Evolutionary conservation across 2,888 invertebrate species (phyloP), one percentile per base, ranked within the genome.

Genomic region (Cataglyphis albicans): DNA sequence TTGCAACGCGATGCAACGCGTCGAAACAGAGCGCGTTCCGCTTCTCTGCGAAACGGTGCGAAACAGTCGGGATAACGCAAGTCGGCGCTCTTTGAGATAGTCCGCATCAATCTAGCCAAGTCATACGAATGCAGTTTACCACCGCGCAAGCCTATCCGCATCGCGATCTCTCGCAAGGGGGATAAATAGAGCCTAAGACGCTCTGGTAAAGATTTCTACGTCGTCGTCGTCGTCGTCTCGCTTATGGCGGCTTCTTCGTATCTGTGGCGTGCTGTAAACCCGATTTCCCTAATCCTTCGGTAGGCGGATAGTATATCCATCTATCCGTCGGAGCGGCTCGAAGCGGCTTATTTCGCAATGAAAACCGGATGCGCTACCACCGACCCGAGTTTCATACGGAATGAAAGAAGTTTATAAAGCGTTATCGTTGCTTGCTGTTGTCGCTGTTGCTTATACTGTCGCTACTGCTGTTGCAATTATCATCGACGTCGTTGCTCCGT

Each of bases 241-340:
- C 48, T 63, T n/a, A 76, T 55, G 18, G 61, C 61, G 9, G 67
- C 74, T 81, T 63, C 82, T 35, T 59, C 82, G 75, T 55, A 81
- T 81, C 76, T 73, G 59, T 68, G 72, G 72, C 78, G n/a, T 52
- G 70, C 70, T 67, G 72, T 52, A 81, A 89, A 89, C 85, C 86
- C 63, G 86, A 89, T 89, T 89, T 89, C 85, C 90, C 86, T 89
- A 89, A 89, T 89, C 89, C 86, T 80, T 82, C 81, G 84, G 76
- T 84, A 84, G 88, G 72, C 88, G 85, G 85, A 88, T 83, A 73
- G 76, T 82, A 70, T 83, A 88, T 80, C 86, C 74, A 81, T 73
- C 82, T 85, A 87, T 83, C 80, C 83, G 80, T 68, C 72, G 82
- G 70, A 72, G 78, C 7, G 52, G n/a, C 82, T 72, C 82, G 59